Conservation (phyloP, 2,888 invertebrate species). For the Sesamia inferens region DNA sequence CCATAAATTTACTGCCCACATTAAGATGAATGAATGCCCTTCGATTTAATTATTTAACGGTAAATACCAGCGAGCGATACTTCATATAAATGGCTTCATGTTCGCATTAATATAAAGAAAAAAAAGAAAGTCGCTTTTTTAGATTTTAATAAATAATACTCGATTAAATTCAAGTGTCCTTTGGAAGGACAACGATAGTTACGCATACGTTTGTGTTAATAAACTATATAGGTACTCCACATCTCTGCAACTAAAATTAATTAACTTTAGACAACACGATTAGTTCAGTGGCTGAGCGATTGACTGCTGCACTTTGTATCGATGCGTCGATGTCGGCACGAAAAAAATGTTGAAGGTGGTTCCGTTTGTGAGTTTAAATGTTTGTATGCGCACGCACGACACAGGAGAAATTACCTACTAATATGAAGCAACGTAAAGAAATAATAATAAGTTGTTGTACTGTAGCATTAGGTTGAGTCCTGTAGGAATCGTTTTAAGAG, state of each 20-base stretch:
- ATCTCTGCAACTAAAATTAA: background rate
- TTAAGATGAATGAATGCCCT: constrained; percentile 27
- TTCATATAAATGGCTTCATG: background rate
- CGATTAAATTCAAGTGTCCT: background rate
- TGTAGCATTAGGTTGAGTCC: no score
- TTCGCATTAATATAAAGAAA: background rate
- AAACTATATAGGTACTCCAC: background rate
- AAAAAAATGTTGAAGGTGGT: no score
- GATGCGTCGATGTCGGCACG: no score
- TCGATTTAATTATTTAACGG: constrained; percentile 26
- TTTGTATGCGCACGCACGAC: no score
- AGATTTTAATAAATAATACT: background rate
- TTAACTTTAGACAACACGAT: background rate
- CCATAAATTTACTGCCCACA: background rate
- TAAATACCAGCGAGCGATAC: background rate
- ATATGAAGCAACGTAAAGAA: no score
- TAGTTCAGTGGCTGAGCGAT: no score
- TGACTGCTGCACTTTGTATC: no score
- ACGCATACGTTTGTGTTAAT: background rate
- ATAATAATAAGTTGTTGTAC: no score
- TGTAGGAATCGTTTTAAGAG: no score
- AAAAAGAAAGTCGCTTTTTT: background rate
- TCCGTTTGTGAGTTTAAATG: no score
- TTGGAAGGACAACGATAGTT: background rate
- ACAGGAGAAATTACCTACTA: no score